Percentiles rank a stretch among this genome's conserved stretches.
Conservation (phyloP, 2,797 vertebrate species). For the Betta splendens region DNA sequence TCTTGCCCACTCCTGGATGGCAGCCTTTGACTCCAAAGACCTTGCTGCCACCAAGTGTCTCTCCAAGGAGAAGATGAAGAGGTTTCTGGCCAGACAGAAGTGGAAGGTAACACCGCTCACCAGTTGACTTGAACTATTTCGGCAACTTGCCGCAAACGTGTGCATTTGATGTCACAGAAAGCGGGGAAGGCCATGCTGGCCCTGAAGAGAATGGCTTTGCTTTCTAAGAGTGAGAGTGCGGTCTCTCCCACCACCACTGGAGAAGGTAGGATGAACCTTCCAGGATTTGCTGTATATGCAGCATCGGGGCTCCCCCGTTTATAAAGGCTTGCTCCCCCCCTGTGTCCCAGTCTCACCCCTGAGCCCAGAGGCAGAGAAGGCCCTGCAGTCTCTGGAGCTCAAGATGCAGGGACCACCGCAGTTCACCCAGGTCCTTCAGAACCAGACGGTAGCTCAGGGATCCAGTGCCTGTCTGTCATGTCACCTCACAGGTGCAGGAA, state of each 20-base stretch:
- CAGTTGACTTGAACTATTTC: background rate
- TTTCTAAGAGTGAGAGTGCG: conserved; percentile 75
- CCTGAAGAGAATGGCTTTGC: conserved; percentile 85
- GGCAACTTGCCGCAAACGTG: background rate
- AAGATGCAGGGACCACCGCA: conserved; percentile 73
- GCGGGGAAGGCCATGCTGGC: conserved; percentile 88
- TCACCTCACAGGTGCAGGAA: conserved; percentile 76
- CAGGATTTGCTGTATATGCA: background rate
- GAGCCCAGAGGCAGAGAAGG: conserved; percentile 72
- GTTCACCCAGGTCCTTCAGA: conserved; percentile 66
- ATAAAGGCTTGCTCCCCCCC: background rate
- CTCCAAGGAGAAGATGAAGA: conserved; percentile 88
- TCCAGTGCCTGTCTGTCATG: conserved; percentile 71
- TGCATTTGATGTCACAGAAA: conserved; percentile 67
- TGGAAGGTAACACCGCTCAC: conserved; percentile 83
- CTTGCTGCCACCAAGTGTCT: conserved; percentile 72
- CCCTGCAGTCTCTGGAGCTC: conserved; percentile 71
- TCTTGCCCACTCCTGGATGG: conserved; percentile 86
- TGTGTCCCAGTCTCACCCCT: conserved; percentile 57
- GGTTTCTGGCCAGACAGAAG: conserved; percentile 85
- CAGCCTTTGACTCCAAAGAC: conserved; percentile 64
- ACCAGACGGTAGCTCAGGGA: conserved; percentile 65
- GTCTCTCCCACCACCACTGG: conserved; percentile 48
- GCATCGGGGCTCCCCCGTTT: background rate
- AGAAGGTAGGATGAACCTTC: conserved; percentile 66